Base-by-base conservation (phyloP, 2,113 vertebrate genomes). In the Xenus cinereus region DNA sequence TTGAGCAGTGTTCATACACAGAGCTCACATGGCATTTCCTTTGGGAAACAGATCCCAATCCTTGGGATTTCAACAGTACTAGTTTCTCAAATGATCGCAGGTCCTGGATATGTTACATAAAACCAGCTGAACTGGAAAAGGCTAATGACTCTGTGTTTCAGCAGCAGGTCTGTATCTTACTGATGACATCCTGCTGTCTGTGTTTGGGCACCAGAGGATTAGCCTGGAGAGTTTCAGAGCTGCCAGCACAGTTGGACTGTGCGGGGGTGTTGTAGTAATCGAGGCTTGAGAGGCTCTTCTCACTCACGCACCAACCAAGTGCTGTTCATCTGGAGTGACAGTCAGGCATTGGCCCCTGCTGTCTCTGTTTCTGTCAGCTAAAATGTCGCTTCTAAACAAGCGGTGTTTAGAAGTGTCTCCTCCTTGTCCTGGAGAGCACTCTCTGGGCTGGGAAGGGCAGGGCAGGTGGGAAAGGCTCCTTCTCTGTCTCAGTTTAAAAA, bases 251-350 rank as follows among this genome's bases (percentile, higher is more conserved):
- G 85, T 96, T 92, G 94, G 93, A 92, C 88, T 69, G 23, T 51
- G 45, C 3, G 69, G 75, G 66, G 67, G 92, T 87, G 90, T 57
- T 95, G 90, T 32, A 90, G 62, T 84, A 89, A 75, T 62, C 0
- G 1, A 94, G 73, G 80, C 68, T 93, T 71, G 79, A 88, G 83
- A 93, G 73, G 56, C 57, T 94, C 57, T 84, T 97, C 73, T 97
- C 86, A 41, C 72, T 92, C 80, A 53, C 53, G 37, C 28, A 69
- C 66, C 33, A 81, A 90, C 41, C 26, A 78, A 96, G 90, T 79
- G 62, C 30, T 45, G 73, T 95, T 95, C 95, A 79, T 93, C 95
- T 96, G 94, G 86, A 95, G 92, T 93, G 92, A 91, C 89, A 97
- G 96, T 28, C 96, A 95, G 57, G 16, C 62, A 62, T 39, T 6